Evolutionary conservation across 2,888 invertebrate species (phyloP).

Genomic region (Melanostoma mellinum): DNA sequence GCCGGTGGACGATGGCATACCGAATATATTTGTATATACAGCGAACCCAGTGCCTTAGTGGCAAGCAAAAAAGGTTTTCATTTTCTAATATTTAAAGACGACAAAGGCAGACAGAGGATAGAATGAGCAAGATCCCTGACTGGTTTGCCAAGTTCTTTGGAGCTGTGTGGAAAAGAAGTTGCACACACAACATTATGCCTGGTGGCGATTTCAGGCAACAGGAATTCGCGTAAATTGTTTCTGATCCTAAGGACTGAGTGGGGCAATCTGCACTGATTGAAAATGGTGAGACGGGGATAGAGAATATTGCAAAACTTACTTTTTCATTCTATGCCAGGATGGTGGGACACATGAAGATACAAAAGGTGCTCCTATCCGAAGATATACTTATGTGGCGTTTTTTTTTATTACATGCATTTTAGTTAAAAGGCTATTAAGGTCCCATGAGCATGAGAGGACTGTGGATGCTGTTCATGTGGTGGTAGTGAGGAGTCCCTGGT

Average conservation of each 20-base stretch:
- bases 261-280: background rate
- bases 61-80: constrained; percentile 69
- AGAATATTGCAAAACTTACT: constrained; percentile 37
- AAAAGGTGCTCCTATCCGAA: constrained; percentile 43
- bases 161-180: too few relatives aligned
- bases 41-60: constrained; percentile 71
- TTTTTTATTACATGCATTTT: constrained; percentile 63
- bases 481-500: constrained; percentile 28
- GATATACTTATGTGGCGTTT: constrained; percentile 53
- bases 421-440: constrained; percentile 64
- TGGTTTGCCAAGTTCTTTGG: constrained; percentile 62
- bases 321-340: constrained; percentile 45
- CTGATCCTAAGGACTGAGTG: constrained; percentile 10
- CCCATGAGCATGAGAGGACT: background rate
- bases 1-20: too few relatives aligned
- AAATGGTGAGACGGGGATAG: background rate
- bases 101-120: constrained; percentile 11
- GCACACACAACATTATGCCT: background rate
- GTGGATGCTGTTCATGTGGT: constrained; percentile 1
- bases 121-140: constrained; percentile 37
- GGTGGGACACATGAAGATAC: constrained; percentile 23
- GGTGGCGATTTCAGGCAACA: constrained; percentile 51
- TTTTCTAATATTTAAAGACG: constrained; percentile 56
- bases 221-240: constrained; percentile 71
- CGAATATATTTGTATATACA: background rate